Evolutionary conservation across 2,113 vertebrate species (phyloP), one percentile per base, ranked within the genome.

Genomic region (Brachyhypopomus gauderio): DNA sequence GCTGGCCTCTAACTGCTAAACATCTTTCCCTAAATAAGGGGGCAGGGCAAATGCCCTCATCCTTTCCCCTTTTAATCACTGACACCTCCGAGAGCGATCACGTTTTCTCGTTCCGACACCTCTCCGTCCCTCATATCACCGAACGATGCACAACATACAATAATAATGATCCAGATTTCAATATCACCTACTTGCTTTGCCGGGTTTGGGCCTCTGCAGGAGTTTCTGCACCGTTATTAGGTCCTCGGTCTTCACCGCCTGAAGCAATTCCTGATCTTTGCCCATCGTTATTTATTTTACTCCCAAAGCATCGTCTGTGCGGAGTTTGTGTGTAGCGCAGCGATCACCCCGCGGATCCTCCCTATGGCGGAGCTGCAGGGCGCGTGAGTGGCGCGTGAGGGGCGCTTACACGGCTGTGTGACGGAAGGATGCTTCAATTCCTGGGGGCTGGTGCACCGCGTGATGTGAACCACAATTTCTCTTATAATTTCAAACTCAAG

Each of bases 241-340:
- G 93, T 98, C 97, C 94, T 98, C 96, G 90, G 95, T 96, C 93
- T 98, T 98, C 89, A 98, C 96, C 88, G 96, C 96, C 93, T 97
- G 96, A 91, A 98, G 95, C 93, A 98, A 93, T 91, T 98, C 96
- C 93, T 97, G 96, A 92, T 98, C 96, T 92, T 97, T 97, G 92
- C 96, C 96, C 96, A 98, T 98, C 92, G 92, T 95, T 92, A 88
- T 88, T 90, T 84, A 85, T 85, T 85, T 91, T 91, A 94, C 89
- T 91, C 88, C 90, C 89, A 87, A 88, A 93, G 91, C 93, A 94
- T 94, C 92, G 89, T 92, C 88, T 87, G 83, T 74, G 87, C 82
- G 85, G 86, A 14, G 45, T 52, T 52, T 52, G 9, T 45, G 41
- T 45, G 3, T 45, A 45, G 41, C 41, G 86, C 91, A 85, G 90